Conservation (phyloP, 2,113 vertebrate genomes). For the Athene noctua region DNA sequence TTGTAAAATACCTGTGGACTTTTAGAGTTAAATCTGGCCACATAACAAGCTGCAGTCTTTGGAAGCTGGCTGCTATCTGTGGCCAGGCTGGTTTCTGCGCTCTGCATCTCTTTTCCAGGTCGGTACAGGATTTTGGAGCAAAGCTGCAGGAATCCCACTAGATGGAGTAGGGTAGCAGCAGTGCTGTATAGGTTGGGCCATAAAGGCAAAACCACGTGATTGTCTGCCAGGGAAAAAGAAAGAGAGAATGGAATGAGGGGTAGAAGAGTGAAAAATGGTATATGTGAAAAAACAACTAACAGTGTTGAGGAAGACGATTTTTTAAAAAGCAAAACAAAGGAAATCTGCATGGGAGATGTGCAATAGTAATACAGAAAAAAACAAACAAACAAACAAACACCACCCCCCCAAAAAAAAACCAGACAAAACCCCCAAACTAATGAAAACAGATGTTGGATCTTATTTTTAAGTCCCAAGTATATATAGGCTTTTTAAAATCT, state of each 20-base stretch:
- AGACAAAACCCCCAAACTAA: not conserved
- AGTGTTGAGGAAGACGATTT: not conserved
- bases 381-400: too few species aligned
- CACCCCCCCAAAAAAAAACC: not conserved
- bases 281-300: not conserved
- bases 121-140: not conserved
- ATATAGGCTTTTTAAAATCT: not conserved
- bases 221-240: not conserved
- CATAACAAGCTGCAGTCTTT: not conserved
- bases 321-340: not conserved
- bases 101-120: not conserved
- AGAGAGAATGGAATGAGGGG: not conserved
- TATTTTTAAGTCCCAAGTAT: not conserved
- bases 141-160: not conserved
- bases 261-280: not conserved
- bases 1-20: not conserved
- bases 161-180: constrained; percentile 6
- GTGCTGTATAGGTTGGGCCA: not conserved
- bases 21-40: not conserved
- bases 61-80: not conserved
- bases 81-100: not conserved
- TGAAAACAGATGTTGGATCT: not conserved
- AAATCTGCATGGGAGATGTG: not conserved
- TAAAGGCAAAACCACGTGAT: not conserved
- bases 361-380: not conserved